Base-by-base conservation (phyloP, 2,888 invertebrate genomes). In the Diarsia brunnea region DNA sequence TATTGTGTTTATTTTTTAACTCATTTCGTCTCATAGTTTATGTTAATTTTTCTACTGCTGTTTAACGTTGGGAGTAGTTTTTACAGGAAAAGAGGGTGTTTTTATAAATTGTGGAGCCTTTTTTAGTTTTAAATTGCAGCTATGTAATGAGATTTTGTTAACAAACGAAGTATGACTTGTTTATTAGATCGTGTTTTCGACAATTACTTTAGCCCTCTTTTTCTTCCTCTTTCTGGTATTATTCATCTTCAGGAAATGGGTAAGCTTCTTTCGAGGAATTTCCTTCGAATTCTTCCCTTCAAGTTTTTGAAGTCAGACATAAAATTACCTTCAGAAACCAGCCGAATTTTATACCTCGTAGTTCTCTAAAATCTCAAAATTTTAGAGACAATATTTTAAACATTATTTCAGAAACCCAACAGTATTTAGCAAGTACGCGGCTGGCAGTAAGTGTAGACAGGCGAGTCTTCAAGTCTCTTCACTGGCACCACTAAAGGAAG, bases 391-490 rank as follows among this genome's bases (percentile, higher is more conserved):
- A 8, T 8, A 8, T 24, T n/a, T 53, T 24, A 11, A 14, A 45
- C 19, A 21, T 38, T 53, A 2, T 43, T 51, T 64, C 16, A 11
- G 43, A 55, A 51, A 38, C 63, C n/a, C 0, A 55, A 79, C n/a
- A 66, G 49, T 43, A 73, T 24, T 84, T 79, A 58, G 65, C 19
- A 84, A 82, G 51, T 79, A 82, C 84, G 84, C 88, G 73, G 31
- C 88, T 79, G 84, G 79, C 71, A 81, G 84, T 72, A 47, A 72
- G 69, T 84, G 85, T 74, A 82, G 89, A 86, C 87, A 80, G 78
- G 67, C 51, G 74, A 71, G 75, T 63, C 61, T 79, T 67, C 61
- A 64, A 72, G 71, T 69, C 75, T 73, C 60, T 78, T 73, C 74
- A 67, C 58, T 78, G 68, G 65, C 72, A 70, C 65, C 24, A 43